Conservation (phyloP, 1,140 invertebrate genomes). For the Drosophila tropicalis region DNA sequence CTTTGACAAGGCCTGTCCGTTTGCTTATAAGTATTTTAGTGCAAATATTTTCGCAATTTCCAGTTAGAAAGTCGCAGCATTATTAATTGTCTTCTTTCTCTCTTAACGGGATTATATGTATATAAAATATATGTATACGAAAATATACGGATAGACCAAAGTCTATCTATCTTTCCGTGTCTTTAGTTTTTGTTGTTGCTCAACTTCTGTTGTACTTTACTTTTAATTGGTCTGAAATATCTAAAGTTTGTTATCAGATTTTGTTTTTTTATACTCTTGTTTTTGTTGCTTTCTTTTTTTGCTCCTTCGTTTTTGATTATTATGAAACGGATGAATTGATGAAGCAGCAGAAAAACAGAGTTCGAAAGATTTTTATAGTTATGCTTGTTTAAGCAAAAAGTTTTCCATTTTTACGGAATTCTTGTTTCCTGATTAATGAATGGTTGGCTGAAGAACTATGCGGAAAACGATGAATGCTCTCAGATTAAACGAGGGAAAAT, state of each 20-base stretch:
- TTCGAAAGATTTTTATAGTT: conserved; percentile 8
- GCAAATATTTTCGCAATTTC: conserved; percentile 43
- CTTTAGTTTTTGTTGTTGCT: neutral
- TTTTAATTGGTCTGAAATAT: conserved; percentile 71
- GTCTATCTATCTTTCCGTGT: neutral
- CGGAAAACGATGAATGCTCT: neutral
- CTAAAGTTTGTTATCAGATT: conserved; percentile 60
- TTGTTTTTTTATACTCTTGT: conserved; percentile 37
- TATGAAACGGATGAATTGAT: conserved; percentile 8
- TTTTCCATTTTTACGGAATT: conserved; percentile 5
- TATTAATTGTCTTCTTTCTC: conserved; percentile 71
- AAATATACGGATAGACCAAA: neutral
- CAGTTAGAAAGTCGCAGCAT: conserved; percentile 20
- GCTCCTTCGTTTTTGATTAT: conserved; percentile 14
- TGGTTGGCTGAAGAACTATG: neutral
- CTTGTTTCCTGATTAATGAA: conserved; percentile 8
- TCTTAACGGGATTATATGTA: conserved; percentile 47
- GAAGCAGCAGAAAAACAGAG: conserved; percentile 1
- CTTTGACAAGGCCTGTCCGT: conserved; percentile 63
- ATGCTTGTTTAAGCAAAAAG: conserved; percentile 14
- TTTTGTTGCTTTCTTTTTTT: conserved; percentile 34
- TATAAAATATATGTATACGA: neutral
- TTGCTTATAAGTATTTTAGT: conserved; percentile 47
- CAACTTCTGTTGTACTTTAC: conserved; percentile 55
- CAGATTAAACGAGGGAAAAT: neutral